Conservation (phyloP, 2,113 vertebrate species). For the Anarrhichthys ocellatus region DNA sequence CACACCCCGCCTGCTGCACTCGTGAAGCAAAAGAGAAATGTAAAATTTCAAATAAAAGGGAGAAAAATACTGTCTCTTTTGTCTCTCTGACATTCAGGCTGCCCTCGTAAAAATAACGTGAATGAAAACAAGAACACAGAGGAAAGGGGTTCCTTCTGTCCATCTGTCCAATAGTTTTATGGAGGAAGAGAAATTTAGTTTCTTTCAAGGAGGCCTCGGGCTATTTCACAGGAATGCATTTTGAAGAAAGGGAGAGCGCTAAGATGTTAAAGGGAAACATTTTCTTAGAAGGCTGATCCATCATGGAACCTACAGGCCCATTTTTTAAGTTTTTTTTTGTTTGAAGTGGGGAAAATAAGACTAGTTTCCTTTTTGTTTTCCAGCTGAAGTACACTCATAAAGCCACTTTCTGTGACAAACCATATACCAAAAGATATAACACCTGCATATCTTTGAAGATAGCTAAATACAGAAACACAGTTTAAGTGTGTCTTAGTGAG, state of each 20-base stretch:
- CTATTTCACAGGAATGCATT: background rate
- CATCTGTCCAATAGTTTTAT: constrained; percentile 55
- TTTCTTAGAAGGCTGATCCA: background rate
- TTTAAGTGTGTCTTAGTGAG: background rate
- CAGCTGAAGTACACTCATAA: background rate
- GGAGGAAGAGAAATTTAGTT: background rate
- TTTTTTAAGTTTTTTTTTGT: background rate
- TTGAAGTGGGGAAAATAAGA: background rate
- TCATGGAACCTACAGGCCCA: too few species aligned
- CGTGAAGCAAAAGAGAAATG: constrained; percentile 27
- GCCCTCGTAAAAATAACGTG: constrained; percentile 61
- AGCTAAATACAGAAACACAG: background rate
- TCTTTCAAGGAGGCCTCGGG: background rate
- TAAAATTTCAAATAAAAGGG: constrained; percentile 44
- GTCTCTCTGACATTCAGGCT: constrained; percentile 29
- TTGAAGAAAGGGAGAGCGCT: background rate
- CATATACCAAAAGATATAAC: background rate
- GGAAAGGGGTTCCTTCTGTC: constrained; percentile 43
- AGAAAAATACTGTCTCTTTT: constrained; percentile 64
- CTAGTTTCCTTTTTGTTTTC: background rate
- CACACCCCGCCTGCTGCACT: constrained; percentile 52
- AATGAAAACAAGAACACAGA: constrained; percentile 55
- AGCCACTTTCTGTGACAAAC: background rate
- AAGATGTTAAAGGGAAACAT: background rate
- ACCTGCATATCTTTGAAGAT: background rate